phyloP scores from a whole-genome alignment of 2,888 invertebrate species.

The Limnephilus rhombicus region DNA sequence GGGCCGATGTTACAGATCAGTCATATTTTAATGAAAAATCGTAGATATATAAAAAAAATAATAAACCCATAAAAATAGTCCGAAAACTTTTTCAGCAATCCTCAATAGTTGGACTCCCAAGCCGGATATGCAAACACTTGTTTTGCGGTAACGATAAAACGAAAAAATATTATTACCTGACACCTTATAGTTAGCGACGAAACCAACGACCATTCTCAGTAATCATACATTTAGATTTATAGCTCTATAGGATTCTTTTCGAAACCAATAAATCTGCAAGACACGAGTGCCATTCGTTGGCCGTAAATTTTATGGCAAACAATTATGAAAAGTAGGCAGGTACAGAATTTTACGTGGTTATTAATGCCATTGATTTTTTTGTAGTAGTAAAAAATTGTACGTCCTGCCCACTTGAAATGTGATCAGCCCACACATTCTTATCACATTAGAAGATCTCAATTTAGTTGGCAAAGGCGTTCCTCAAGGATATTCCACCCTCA shows the following conservation, averaged over 20 bases:
- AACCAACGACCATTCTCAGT: conserved; percentile 11
- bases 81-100: background rate
- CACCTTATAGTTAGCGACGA: conserved; percentile 11
- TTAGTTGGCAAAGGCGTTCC: background rate
- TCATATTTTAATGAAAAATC: no score
- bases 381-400: background rate
- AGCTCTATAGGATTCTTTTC: background rate
- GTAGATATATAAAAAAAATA: no score
- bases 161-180: background rate
- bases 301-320: conserved; percentile 10
- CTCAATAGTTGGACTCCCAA: background rate
- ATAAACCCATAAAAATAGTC: background rate
- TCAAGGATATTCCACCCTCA: background rate
- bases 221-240: conserved; percentile 25
- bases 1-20: no score
- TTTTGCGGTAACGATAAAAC: background rate
- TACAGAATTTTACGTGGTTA: background rate
- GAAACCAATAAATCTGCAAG: background rate
- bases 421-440: background rate
- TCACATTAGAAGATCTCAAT: background rate
- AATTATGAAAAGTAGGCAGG: background rate
- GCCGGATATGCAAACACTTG: background rate
- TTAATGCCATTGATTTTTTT: background rate
- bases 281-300: background rate
- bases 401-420: background rate